Percentiles rank a stretch among this genome's conserved stretches.
Conservation (phyloP, 2,888 invertebrate genomes). For the Callyntrura guangdongensis region DNA sequence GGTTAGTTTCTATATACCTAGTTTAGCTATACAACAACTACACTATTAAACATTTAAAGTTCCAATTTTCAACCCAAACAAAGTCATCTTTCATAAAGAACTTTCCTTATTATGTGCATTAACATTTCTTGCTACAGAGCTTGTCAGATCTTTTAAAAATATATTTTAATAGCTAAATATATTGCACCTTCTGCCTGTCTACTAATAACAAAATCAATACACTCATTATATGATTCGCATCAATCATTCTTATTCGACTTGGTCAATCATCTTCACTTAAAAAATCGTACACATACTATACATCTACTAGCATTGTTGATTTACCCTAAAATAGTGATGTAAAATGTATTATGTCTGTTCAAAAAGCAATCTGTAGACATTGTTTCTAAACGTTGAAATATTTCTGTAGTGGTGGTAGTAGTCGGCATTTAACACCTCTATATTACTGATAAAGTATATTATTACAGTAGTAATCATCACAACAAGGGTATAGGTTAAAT, state of each 20-base stretch:
- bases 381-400: background rate
- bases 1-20: background rate
- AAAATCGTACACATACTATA: conserved; percentile 1
- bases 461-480: conserved; percentile 62
- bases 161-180: conserved; percentile 50
- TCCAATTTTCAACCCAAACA: conserved; percentile 7
- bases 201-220: conserved; percentile 5
- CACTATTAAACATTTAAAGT: background rate
- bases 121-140: background rate
- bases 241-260: conserved; percentile 45
- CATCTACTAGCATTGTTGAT: background rate
- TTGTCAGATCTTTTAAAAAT: conserved; percentile 65
- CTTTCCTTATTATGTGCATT: background rate
- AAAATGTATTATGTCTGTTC: conserved; percentile 31
- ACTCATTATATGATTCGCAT: conserved; percentile 1
- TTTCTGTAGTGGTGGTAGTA: background rate
- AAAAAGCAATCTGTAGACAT: conserved; percentile 39
- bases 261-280: conserved; percentile 28
- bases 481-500: conserved; percentile 51
- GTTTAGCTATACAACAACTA: background rate
- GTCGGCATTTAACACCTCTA: background rate
- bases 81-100: background rate
- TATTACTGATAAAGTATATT: conserved; percentile 14
- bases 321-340: conserved; percentile 3
- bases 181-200: conserved; percentile 48